Base-by-base conservation (phyloP, 2,888 invertebrate genomes). In the Prosopocoilus inquinatus region DNA sequence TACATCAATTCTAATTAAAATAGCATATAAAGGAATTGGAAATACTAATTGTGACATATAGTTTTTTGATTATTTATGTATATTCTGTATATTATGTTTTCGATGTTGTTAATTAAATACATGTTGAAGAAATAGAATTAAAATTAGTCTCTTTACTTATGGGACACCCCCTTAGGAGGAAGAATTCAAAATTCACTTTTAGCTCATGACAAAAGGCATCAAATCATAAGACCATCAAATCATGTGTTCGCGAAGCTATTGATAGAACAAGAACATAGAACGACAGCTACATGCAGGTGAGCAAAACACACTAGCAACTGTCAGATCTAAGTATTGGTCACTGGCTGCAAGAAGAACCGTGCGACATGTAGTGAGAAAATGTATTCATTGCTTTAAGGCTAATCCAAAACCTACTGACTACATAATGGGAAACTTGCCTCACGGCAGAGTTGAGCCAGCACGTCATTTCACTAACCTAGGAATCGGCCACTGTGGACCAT, bases 201-300 rank as follows among this genome's bases (percentile, higher is more conserved):
- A n/a, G 11, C 20, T 3, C 51, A 48, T 12, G 47, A 39, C 9
- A 32, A 39, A 41, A 47, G 46, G 32, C 38, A 48, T 20, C 47
- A 39, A 20, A 50, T 54, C 15, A 13, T 54, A n/a, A 41, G 38
- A 33, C 38, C 54, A 20, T 20, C 15, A 8, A 54, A 54, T 28
- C 54, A 54, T 16, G 11, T 3, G 9, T 11, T 54, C 5, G 41
- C 41, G 15, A 33, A 53, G 16, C 39, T 51, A 36, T 35, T 53
- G 7, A 53, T 53, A 34, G 36, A 11, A 15, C 15, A 35, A 11
- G 50, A 54, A 41, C 49, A 54, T 41, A 8, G n/a, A 16, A 16
- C 46, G 33, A 45, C n/a, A 34, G 15, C 32, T 47, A 15, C 46
- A 46, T 13, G 47, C 53, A n/a, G 52, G 52, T 45, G n/a, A n/a